phyloP scores from a whole-genome alignment of 2,797 vertebrate genomes.

The Strix occidentalis region DNA sequence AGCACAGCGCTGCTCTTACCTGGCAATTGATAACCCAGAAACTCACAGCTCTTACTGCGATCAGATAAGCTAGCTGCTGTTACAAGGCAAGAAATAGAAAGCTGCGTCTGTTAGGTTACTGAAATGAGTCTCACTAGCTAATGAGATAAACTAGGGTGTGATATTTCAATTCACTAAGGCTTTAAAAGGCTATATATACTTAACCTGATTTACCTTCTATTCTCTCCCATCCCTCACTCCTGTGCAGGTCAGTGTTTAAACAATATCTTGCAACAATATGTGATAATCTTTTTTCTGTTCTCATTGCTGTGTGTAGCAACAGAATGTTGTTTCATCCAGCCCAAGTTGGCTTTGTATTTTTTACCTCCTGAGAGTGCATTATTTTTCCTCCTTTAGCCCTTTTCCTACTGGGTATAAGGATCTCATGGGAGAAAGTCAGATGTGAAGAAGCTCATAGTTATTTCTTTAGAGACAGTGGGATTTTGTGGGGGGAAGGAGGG shows the following conservation, averaged over 20 bases:
- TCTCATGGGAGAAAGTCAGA: neutral
- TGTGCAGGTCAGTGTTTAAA: neutral
- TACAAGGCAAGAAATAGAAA: neutral
- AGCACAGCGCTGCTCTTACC: neutral
- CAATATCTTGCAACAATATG: neutral
- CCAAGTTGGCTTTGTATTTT: neutral
- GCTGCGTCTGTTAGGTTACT: neutral
- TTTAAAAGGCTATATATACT: neutral
- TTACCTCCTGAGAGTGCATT: neutral
- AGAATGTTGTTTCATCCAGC: neutral
- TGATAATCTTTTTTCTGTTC: neutral
- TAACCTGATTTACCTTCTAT: neutral
- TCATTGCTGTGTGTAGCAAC: neutral
- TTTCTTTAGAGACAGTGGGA: neutral
- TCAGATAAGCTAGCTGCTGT: neutral
- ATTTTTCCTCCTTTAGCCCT: neutral
- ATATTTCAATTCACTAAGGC: neutral
- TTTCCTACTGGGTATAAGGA: neutral
- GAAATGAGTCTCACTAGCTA: neutral
- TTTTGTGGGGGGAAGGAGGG: neutral
- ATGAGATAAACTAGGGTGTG: neutral
- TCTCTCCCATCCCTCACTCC: neutral
- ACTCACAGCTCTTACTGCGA: neutral
- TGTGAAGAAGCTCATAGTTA: neutral
- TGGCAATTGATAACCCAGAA: neutral